Base-by-base conservation (phyloP, 2,888 invertebrate species). In the Monopis laevigella region DNA sequence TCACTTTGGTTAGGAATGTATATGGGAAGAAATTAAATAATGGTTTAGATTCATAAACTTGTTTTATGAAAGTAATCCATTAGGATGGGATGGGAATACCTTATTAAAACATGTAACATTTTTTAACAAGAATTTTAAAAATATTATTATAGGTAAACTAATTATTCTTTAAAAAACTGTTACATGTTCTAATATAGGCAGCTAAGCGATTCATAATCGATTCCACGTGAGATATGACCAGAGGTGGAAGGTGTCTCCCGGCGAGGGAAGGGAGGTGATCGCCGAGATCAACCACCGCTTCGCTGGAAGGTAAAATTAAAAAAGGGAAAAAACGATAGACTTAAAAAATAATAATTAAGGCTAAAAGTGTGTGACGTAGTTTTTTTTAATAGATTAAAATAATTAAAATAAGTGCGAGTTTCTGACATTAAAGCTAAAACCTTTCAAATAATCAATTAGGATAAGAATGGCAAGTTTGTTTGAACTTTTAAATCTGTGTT, bases 241-340 rank as follows among this genome's bases (percentile, higher is more conserved):
- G 81, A 72, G 82, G 78, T 81, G 82, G 69, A 80, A 81, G 82
- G 84, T 77, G 70, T 70, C 61, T 56, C 73, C 69, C 62, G 64
- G 65, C 63, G 58, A 54, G 60, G 73, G 63, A 59, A 67, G 69
- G 80, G 60, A 62, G 59, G 58, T 55, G 48, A 56, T 50, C 49
- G 56, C 62, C 61, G 60, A 66, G 68, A 52, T 58, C 44, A 59
- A 58, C 75, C 77, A 80, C 77, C 80, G 78, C 78, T 65, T 78
- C 80, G 62, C 78, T 75, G 5, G 35, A 29, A 24, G 8, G 21
- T n/a, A n/a, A n/a, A n/a, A n/a, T n/a, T n/a, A n/a, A n/a, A n/a
- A n/a, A n/a, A n/a, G n/a, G n/a, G n/a, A n/a, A n/a, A n/a, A n/a
- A n/a, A n/a, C n/a, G n/a, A n/a, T n/a, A n/a, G n/a, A n/a, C n/a